Conservation (phyloP, 2,797 vertebrate genomes). For the Lepus townsendii region DNA sequence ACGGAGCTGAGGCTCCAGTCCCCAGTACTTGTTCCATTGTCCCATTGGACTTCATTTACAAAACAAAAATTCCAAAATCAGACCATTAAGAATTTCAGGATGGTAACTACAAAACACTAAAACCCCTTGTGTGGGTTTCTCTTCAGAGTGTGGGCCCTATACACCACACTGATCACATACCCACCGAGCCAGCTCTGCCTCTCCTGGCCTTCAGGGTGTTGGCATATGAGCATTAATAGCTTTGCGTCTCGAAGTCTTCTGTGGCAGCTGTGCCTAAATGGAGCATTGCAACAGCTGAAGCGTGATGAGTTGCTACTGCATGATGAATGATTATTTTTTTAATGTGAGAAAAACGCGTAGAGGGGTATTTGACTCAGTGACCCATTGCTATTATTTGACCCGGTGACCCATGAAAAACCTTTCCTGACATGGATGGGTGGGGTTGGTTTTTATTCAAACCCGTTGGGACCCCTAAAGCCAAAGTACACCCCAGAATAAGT, state of each 20-base stretch:
- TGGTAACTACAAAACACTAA: not conserved
- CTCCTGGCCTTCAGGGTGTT: not conserved
- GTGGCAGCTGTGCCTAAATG: not conserved
- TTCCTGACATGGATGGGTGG: not conserved
- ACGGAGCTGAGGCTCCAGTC: not conserved
- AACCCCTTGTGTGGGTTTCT: not conserved
- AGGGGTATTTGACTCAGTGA: not conserved
- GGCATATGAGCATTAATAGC: not conserved
- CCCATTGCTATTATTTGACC: not conserved
- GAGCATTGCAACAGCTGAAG: not conserved
- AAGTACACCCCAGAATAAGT: not conserved
- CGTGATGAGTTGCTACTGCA: not conserved
- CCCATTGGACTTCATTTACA: not conserved
- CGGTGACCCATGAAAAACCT: not conserved
- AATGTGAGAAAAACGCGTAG: not conserved
- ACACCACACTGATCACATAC: not conserved
- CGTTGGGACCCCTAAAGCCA: not conserved
- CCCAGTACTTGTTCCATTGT: not conserved
- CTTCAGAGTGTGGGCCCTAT: not conserved
- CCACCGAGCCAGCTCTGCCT: not conserved
- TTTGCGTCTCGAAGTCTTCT: not conserved
- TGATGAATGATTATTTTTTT: not conserved
- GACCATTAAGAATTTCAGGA: constrained; percentile 21
- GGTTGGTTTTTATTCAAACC: not conserved
- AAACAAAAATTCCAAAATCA: not conserved